Evolutionary conservation across 53 echinoderm and acorn worm species (phyloP), one percentile per base, ranked within the genome.

Genomic region (Paracentrotus lividus): DNA sequence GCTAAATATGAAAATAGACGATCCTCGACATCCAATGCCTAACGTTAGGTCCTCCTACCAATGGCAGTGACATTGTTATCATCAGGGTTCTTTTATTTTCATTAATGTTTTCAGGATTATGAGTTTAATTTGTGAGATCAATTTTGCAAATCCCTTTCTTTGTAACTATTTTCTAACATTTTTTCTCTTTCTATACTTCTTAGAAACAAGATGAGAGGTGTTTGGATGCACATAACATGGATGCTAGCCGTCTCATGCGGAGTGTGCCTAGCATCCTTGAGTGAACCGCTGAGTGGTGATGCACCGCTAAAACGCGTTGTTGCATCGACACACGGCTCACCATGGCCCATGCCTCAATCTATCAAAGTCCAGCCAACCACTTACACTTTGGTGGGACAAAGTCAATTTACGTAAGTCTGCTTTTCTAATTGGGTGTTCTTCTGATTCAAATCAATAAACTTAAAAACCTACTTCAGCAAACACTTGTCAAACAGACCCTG

Each of bases 331-430:
- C 42, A 92, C 4, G 97, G 97, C 20, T 90, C 96, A 40, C 97
- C 97, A 13, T 97, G 97, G 97, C 97, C 97, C 38, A 86, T 97
- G 90, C 97, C 97, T 0, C 96, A 93, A 58, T 24, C 66, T 21
- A 42, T 96, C 3, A 60, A 34, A n/a, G 85, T 90, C 43, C 68
- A 85, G 29, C 49, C 77, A 47, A 93, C 88, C 54, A 84, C 90
- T 52, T 93, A 94, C 67, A 77, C 88, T 31, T 49, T 96, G 47
- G 84, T 78, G 21, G 88, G 54, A 87, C 33, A 85, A 38, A 75
- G 90, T 36, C 49, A 67, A 10, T 96, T 96, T 77, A 94, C 43
- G 96, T 96, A 61, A 69, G 90, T 56, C n/a, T 36, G 24, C 34
- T 32, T 4, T n/a, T n/a, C n/a, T n/a, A n/a, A n/a, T n/a, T n/a